These are phyloP conservation scores for Sebastes schlegelii DNA, from an alignment of 2,113 vertebrate genomes.

Conservation along the genomic window DNA sequence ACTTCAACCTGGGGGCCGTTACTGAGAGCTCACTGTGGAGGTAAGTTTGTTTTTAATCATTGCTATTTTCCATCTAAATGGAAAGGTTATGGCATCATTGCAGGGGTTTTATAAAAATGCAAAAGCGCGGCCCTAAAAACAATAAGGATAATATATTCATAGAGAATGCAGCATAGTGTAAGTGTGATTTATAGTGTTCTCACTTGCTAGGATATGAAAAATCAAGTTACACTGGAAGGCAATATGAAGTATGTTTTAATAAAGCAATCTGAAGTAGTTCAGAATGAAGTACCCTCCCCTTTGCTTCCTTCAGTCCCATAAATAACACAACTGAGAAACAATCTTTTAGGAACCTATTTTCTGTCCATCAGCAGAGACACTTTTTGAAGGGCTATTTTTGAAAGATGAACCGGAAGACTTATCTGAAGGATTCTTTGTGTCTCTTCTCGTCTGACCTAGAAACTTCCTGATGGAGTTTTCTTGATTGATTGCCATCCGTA, in stretches of 20 bases:
- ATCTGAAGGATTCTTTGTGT: slow-evolving; percentile 35
- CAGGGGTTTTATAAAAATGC: slow-evolving; percentile 66
- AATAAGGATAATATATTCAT: slow-evolving; percentile 76
- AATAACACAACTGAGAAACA: slow-evolving; percentile 53
- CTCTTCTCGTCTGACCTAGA: slow-evolving; percentile 55
- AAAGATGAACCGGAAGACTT: slow-evolving; percentile 45
- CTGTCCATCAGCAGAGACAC: slow-evolving; percentile 46
- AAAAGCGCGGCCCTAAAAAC: slow-evolving; percentile 55
- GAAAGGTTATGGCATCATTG: slow-evolving; percentile 27
- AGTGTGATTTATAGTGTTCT: slow-evolving; percentile 74
- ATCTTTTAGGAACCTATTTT: slow-evolving; percentile 43
- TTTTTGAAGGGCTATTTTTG: slow-evolving; percentile 37
- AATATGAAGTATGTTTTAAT: slow-evolving; percentile 80
- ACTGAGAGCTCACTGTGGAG: slow-evolving; percentile 98
- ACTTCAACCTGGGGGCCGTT: slow-evolving; percentile 96
- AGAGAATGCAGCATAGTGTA: slow-evolving; percentile 40
- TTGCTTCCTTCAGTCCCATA: slow-evolving; percentile 43
- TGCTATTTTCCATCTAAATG: slow-evolving; percentile 34
- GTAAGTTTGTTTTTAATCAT: slow-evolving; percentile 78
- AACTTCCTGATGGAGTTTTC: slow-evolving; percentile 58
- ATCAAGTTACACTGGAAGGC: slow-evolving; percentile 69
- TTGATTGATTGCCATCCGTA: slow-evolving; percentile 72
- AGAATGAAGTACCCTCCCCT: slow-evolving; percentile 51
- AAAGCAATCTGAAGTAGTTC: slow-evolving; percentile 67
- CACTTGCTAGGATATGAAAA: slow-evolving; percentile 68